A percentile compares a stretch with the other conserved stretches of the same genome.
Evolutionary conservation across 2,888 invertebrate genomes (phyloP).

Genomic region (Leptothorax acervorum): DNA sequence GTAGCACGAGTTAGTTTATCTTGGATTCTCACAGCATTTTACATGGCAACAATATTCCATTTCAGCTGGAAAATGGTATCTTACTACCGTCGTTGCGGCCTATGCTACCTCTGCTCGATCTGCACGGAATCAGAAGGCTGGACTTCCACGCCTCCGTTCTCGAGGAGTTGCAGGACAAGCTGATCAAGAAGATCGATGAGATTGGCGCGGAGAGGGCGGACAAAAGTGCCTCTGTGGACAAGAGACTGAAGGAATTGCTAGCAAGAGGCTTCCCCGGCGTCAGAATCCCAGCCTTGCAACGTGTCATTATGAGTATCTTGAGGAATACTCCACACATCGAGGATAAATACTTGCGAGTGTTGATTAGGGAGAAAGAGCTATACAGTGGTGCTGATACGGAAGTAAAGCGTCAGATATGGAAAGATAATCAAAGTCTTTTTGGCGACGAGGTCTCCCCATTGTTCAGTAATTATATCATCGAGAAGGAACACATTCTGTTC

Average conservation of each 20-base stretch:
- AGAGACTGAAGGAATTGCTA: constrained; percentile 95
- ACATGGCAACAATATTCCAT: constrained; percentile 1
- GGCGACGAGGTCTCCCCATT: constrained; percentile 99
- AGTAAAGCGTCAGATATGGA: constrained; percentile 99
- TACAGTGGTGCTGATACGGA: constrained; percentile 98
- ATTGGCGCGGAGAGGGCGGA: constrained; percentile 88
- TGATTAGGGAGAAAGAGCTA: constrained; percentile 92
- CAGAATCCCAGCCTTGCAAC: constrained; percentile 95
- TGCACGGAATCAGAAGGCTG: constrained; percentile 96
- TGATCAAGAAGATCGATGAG: constrained; percentile 91
- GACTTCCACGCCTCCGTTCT: constrained; percentile 98
- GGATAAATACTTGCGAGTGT: constrained; percentile 92
- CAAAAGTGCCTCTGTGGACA: constrained; percentile 91
- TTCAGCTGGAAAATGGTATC: constrained; percentile 95
- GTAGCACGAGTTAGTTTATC: background rate
- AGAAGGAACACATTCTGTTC: constrained; percentile 96
- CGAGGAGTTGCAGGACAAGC: constrained; percentile 90
- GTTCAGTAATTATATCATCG: constrained; percentile 96
- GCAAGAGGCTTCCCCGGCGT: constrained; percentile 98
- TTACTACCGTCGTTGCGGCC: constrained; percentile 96
- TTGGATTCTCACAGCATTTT: background rate
- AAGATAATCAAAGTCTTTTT: constrained; percentile 98
- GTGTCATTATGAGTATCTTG: constrained; percentile 97
- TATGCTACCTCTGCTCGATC: constrained; percentile 97
- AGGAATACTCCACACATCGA: constrained; percentile 97